Evolutionary conservation across 1,140 invertebrate species (phyloP).

Genomic region (Aphidius ervi): DNA sequence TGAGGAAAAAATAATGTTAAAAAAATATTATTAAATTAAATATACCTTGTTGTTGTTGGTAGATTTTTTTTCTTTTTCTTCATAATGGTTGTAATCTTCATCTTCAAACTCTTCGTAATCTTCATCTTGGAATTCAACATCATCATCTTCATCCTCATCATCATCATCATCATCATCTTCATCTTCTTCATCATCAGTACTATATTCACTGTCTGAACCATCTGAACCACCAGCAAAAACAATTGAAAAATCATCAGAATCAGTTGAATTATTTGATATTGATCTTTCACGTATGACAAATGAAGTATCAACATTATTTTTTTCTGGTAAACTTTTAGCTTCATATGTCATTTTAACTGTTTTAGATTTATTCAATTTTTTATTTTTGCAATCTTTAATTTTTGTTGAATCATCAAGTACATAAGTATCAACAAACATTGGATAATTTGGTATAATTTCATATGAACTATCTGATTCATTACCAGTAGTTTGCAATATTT

Average conservation of each 20-base stretch:
- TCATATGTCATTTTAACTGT: not conserved
- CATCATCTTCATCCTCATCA: constrained; percentile 14
- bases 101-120: too few species aligned
- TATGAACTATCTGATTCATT: not conserved
- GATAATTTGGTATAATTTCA: not conserved
- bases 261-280: constrained; percentile 42
- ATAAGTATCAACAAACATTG: constrained; percentile 3
- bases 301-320: constrained; percentile 7
- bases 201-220: constrained; percentile 22
- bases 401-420: not conserved
- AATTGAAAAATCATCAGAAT: constrained; percentile 48
- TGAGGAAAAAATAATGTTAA: too few species aligned
- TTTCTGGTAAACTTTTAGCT: constrained; percentile 21
- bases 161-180: constrained; percentile 18
- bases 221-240: constrained; percentile 37
- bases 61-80: too few species aligned
- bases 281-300: constrained; percentile 19
- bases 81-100: too few species aligned
- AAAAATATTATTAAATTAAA: too few species aligned
- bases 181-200: constrained; percentile 6
- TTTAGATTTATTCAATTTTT: not conserved
- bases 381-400: not conserved
- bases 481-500: not conserved
- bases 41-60: too few species aligned
- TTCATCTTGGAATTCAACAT: not conserved